Base-by-base conservation (phyloP, 1,140 invertebrate genomes). In the Lerema accius region DNA sequence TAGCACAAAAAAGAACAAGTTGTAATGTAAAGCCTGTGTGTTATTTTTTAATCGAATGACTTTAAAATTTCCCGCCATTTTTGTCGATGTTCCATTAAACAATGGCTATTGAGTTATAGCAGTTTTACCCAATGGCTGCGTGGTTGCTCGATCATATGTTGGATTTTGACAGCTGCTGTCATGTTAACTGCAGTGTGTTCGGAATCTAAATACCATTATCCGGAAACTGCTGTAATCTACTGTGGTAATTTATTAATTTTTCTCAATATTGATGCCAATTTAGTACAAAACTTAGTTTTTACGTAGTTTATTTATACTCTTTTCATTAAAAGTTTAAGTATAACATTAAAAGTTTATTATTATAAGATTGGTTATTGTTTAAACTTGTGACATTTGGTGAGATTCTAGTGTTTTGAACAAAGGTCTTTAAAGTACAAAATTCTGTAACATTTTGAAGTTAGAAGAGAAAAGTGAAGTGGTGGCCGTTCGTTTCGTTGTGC, bases 141-240 rank as follows among this genome's bases (percentile, higher is more conserved):
- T 17, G 39, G 37, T 19, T 19, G 0, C 15, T 15, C 23, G 45
- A 64, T 64, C 56, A 69, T 64, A 42, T 62, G 62, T 62, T 69
- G 49, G 32, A 58, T 58, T 51, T 32, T 61, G 67, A 58, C 51
- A 46, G 7, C 28, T 37, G 11, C 46, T 37, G 49, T 26, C 63
- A 64, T 63, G 53, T 66, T 19, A 26, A 55, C 35, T 16, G 1
- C 3, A 1, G 28, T 9, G 4, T 32, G 28, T 32, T 32, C 28
- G 9, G 28, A 32, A 32, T 4, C 28, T 9, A 32, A 32, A 10
- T 32, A 32, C 7, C 4, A 32, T 32, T 32, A 9, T 23, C 23
- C n/a, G n/a, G n/a, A n/a, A n/a, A n/a, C n/a, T n/a, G n/a, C n/a
- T n/a, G n/a, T n/a, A n/a, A n/a, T n/a, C n/a, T n/a, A n/a, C n/a